These are phyloP conservation scores for Saccostrea glomerata DNA, from an alignment of 1,140 invertebrate genomes.

Conservation along the genomic window DNA sequence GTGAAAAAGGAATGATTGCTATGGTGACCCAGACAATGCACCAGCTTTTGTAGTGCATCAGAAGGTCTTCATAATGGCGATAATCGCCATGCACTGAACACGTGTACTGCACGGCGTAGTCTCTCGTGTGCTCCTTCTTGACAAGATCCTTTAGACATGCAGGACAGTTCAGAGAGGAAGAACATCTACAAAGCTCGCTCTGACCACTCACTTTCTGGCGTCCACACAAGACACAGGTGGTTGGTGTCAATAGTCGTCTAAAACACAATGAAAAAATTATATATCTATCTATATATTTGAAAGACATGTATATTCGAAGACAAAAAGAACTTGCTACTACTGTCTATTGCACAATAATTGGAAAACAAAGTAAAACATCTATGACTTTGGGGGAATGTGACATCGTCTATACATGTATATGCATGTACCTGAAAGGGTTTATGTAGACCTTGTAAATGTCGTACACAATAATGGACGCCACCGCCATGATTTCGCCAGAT, in stretches of 20 bases:
- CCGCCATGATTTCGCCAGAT: slow-evolving; percentile 78
- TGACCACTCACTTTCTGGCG: slow-evolving; percentile 81
- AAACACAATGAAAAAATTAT: slow-evolving; percentile 75
- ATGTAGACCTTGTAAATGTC: slow-evolving; percentile 77
- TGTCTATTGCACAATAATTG: no score
- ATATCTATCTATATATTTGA: no score
- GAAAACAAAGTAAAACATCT: no score
- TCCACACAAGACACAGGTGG: slow-evolving; percentile 97
- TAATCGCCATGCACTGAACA: slow-evolving; percentile 46
- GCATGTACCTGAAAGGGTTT: slow-evolving; percentile 67
- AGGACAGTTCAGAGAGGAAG: neutral
- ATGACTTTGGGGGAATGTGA: no score
- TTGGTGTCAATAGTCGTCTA: slow-evolving; percentile 89
- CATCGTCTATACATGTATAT: neutral
- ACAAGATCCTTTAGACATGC: slow-evolving; percentile 30
- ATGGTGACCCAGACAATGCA: slow-evolving; percentile 70
- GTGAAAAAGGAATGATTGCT: slow-evolving; percentile 63
- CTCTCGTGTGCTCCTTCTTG: neutral
- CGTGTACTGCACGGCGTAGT: slow-evolving; percentile 13
- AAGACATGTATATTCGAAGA: no score
- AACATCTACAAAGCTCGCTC: slow-evolving; percentile 8
- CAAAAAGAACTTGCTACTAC: no score
- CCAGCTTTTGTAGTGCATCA: slow-evolving; percentile 70
- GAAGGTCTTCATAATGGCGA: slow-evolving; percentile 69
- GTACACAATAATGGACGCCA: slow-evolving; percentile 78